phyloP scores from a whole-genome alignment of 2,113 vertebrate genomes.

The Pollimyrus isidori region DNA sequence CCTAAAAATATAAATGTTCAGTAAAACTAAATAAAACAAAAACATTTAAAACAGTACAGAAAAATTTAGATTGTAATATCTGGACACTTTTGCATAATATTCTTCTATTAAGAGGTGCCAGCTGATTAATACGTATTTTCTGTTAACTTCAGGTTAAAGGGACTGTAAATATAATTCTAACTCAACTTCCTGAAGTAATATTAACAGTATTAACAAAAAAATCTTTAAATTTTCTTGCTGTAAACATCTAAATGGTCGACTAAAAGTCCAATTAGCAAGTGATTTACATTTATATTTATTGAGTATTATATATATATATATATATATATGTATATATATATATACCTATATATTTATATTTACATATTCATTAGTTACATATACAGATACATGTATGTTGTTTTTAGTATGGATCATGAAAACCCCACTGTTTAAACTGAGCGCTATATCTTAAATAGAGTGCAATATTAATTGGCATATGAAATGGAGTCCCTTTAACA shows the following conservation, averaged over 20 bases:
- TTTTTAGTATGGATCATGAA: constrained; percentile 65
- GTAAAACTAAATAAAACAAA: constrained; percentile 92
- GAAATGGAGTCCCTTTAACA: constrained; percentile 99
- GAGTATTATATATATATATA: constrained; percentile 25
- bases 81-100: constrained; percentile 89
- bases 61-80: constrained; percentile 83
- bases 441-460: constrained; percentile 88
- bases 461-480: constrained; percentile 84
- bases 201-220: constrained; percentile 79
- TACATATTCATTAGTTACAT: constrained; percentile 34
- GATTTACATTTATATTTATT: constrained; percentile 24
- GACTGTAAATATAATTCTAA: constrained; percentile 99
- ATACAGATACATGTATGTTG: constrained; percentile 39
- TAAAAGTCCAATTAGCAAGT: constrained; percentile 52
- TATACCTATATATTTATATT: constrained; percentile 34
- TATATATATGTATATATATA: constrained; percentile 24
- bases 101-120: constrained; percentile 81
- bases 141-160: constrained; percentile 99
- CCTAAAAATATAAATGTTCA: constrained; percentile 90
- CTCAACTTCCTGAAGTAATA: constrained; percentile 78
- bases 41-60: constrained; percentile 72
- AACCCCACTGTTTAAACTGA: constrained; percentile 75
- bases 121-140: constrained; percentile 89
- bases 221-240: constrained; percentile 79
- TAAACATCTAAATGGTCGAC: constrained; percentile 86